Evolutionary conservation across 2,797 vertebrate genomes (phyloP), one percentile per base, ranked within the genome.

Genomic region (Sparus aurata): DNA sequence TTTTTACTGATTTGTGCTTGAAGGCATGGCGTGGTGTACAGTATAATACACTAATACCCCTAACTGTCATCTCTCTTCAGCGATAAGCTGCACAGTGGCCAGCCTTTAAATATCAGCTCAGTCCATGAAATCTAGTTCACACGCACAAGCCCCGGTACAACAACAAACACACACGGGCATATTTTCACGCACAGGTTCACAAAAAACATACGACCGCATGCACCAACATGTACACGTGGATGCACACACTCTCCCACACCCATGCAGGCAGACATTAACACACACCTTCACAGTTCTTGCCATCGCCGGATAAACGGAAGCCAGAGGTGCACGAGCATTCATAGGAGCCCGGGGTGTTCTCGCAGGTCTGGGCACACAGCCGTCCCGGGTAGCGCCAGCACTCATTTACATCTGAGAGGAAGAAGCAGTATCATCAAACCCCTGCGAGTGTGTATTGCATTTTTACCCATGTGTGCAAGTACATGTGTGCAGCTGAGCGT

Each of bases 281-380:
- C 87, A 86, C 86, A 94, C 94, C 93, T 94, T 94, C 93, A 79
- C 94, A 95, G 92, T 83, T 93, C 86, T 98, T 98, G 83, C 97
- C 96, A 2, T 99, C 97, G 0, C 93, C 88, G 15, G 96, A 94
- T 89, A 99, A 92, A 76, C 86, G 95, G 93, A 99, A 99, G 46
- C 98, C 98, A 0, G 94, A 81, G 71, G 97, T 97, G 49, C 98
- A 99, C 61, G 96, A 93, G 79, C 98, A 99, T 73, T 95, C 94
- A 85, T 98, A 99, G 79, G 98, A 99, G 69, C 98, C 98, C 0
- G 92, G 95, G 11, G 96, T 98, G 94, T 99, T 99, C 91, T 98
- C 97, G 49, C 98, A 99, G 0, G 96, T 97, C 92, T 99, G 98
- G 90, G 98, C 97, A 91, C 98, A 99, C 77, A 99, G 91, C 27